Percentiles rank a stretch among this genome's conserved stretches.
These are phyloP conservation scores for Cephus cinctus DNA, from an alignment of 1,140 invertebrate species.

Conservation along the genomic window DNA sequence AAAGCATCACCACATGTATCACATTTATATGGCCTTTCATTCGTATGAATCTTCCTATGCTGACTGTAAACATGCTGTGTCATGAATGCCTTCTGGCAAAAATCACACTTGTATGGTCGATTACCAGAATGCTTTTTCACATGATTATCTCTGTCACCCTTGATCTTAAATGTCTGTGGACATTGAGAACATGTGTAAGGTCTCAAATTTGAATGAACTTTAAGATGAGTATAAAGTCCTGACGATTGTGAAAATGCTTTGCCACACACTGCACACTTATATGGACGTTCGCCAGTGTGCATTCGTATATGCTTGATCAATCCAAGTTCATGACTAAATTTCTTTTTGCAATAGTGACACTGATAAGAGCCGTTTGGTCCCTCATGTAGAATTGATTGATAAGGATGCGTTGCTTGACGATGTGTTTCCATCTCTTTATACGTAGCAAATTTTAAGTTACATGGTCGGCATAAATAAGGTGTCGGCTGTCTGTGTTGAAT, in stretches of 20 bases:
- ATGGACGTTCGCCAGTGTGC: conserved; percentile 40
- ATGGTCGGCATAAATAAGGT: conserved; percentile 11
- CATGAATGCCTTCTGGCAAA: conserved; percentile 30
- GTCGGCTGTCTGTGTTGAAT: neutral
- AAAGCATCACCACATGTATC: conserved; percentile 32
- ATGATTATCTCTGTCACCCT: conserved; percentile 23
- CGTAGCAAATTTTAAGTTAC: conserved; percentile 5
- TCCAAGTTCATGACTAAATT: conserved; percentile 37
- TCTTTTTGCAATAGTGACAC: conserved; percentile 35
- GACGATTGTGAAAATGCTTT: conserved; percentile 30
- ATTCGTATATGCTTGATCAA: conserved; percentile 43
- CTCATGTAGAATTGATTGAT: conserved; percentile 4
- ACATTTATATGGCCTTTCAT: conserved; percentile 28
- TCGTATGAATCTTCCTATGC: conserved; percentile 37
- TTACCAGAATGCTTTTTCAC: conserved; percentile 30
- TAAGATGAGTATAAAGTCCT: conserved; percentile 19
- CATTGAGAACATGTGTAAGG: conserved; percentile 16
- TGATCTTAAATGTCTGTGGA: conserved; percentile 12
- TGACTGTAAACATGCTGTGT: conserved; percentile 30
- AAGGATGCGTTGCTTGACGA: conserved; percentile 6
- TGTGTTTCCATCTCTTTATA: conserved; percentile 5
- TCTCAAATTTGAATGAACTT: conserved; percentile 15
- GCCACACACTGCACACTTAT: conserved; percentile 32
- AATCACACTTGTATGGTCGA: conserved; percentile 34
- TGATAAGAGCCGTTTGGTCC: conserved; percentile 27